phyloP scores from a whole-genome alignment of 2,113 vertebrate genomes.

The Lasiurus cinereus region DNA sequence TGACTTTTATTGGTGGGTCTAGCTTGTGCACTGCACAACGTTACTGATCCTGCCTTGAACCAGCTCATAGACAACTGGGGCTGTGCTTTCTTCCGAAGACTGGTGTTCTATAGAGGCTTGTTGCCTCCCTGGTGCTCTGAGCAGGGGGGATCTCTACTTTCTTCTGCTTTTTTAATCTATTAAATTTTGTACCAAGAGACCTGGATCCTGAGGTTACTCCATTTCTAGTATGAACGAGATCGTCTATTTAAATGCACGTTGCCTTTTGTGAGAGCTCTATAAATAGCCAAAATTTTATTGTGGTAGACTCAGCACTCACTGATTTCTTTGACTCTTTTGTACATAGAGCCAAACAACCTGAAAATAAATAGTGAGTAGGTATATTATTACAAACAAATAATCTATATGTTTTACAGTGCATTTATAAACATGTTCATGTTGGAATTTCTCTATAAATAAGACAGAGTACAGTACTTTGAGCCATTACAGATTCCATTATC shows the following conservation, averaged over 20 bases:
- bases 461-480: conserved; percentile 36
- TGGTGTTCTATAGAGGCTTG: not conserved
- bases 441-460: conserved; percentile 63
- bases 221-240: not conserved
- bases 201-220: not conserved
- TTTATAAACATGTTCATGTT: conserved; percentile 39
- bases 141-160: not conserved
- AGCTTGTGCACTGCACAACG: not conserved
- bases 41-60: not conserved
- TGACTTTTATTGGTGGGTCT: not conserved
- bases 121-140: not conserved
- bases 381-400: conserved; percentile 35
- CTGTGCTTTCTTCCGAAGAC: not conserved
- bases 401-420: conserved; percentile 24
- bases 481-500: conserved; percentile 60
- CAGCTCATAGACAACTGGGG: not conserved
- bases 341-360: not conserved
- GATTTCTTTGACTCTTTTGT: not conserved
- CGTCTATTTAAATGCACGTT: not conserved
- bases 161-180: not conserved
- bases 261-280: conserved; percentile 18
- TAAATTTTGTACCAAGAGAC: not conserved
- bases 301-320: not conserved
- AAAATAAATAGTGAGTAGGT: not conserved
- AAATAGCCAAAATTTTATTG: conserved; percentile 4